These are phyloP conservation scores for Electrophaes corylata DNA, from an alignment of 2,888 invertebrate genomes.

Conservation along the genomic window DNA sequence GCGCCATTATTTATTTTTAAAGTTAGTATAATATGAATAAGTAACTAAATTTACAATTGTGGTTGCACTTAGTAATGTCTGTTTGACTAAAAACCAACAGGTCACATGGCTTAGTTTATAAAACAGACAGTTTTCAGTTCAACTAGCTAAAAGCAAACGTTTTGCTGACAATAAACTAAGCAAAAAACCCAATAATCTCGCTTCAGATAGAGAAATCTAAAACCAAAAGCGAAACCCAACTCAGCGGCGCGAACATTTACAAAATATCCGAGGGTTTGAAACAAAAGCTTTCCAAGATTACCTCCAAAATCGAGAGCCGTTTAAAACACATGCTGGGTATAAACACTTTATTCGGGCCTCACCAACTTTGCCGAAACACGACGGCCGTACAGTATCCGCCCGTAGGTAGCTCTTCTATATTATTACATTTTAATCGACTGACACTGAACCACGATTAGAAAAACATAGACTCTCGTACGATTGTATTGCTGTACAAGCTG, in stretches of 20 bases:
- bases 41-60: no score
- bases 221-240: slow-evolving; percentile 16
- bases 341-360: slow-evolving; percentile 32
- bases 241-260: slow-evolving; percentile 18
- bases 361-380: background rate
- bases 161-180: slow-evolving; percentile 3
- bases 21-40: no score
- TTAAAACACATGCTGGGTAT: slow-evolving; percentile 40
- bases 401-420: no score
- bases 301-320: slow-evolving; percentile 36
- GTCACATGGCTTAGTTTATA: no score
- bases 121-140: background rate
- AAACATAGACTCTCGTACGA: no score
- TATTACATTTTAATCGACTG: no score
- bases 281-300: slow-evolving; percentile 31
- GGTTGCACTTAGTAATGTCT: no score
- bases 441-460: no score
- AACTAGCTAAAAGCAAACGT: background rate
- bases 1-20: no score
- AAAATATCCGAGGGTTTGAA: slow-evolving; percentile 24
- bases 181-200: slow-evolving; percentile 14
- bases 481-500: no score
- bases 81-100: no score
- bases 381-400: background rate
- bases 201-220: slow-evolving; percentile 12